Conservation (phyloP, 2,797 vertebrate species). For the Sciurus vulgaris region DNA sequence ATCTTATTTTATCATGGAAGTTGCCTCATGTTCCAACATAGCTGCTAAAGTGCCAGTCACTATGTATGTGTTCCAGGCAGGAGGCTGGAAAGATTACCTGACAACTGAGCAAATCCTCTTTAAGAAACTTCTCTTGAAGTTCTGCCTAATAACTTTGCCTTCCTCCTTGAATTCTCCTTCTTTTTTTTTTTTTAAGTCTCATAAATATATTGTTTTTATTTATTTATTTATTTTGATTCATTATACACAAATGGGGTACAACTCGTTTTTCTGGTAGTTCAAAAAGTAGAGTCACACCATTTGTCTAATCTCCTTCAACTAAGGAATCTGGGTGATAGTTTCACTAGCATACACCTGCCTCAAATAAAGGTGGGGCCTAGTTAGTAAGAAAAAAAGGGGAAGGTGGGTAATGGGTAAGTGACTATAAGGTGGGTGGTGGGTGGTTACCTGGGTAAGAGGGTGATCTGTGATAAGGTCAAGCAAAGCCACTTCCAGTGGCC, state of each 20-base stretch:
- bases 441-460: background rate
- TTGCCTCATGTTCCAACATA: background rate
- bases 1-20: background rate
- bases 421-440: too few relatives aligned
- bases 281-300: too few relatives aligned
- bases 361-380: background rate
- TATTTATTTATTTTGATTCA: too few relatives aligned
- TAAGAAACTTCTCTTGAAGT: constrained; percentile 31
- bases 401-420: background rate
- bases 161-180: background rate
- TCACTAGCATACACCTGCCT: background rate
- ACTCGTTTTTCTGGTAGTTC: too few relatives aligned
- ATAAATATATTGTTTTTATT: too few relatives aligned
- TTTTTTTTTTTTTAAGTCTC: too few relatives aligned
- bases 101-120: background rate
- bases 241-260: too few relatives aligned
- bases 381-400: background rate
- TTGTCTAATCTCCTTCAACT: background rate
- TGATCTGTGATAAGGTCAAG: background rate
- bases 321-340: background rate
- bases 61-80: background rate
- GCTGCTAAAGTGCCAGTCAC: background rate
- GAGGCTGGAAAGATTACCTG: constrained; percentile 18
- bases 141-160: background rate
- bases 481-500: background rate